These are phyloP conservation scores for Rotaria socialis DNA, from an alignment of 2,888 invertebrate species.

Conservation along the genomic window DNA sequence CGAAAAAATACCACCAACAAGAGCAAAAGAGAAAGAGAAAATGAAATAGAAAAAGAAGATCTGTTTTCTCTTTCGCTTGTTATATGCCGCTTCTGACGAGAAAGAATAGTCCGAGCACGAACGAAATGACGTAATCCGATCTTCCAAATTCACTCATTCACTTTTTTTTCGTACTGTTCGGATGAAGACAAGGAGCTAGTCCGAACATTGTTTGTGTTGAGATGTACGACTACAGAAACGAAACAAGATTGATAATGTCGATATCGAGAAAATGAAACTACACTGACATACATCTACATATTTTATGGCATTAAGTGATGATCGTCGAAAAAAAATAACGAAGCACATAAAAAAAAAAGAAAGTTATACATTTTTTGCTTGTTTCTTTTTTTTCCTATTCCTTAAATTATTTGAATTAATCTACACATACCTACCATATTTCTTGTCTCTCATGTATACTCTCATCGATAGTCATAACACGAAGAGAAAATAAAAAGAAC, in stretches of 20 bases:
- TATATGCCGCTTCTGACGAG: not conserved
- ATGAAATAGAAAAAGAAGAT: not conserved
- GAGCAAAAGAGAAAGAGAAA: not conserved
- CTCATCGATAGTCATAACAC: not conserved
- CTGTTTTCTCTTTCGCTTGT: not conserved
- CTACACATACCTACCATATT: not conserved
- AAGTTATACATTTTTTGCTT: not conserved
- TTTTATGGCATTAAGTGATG: not conserved
- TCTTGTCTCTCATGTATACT: not conserved
- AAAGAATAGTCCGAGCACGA: slow-evolving; percentile 16
- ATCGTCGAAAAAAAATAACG: not conserved
- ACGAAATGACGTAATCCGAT: slow-evolving; percentile 29
- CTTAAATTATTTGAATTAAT: not conserved
- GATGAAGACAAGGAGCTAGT: not conserved
- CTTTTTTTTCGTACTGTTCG: not conserved
- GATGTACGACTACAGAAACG: not conserved
- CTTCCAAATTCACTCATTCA: not conserved
- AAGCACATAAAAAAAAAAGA: not conserved
- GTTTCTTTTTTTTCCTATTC: not conserved
- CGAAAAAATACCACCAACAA: not conserved
- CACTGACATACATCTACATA: not conserved
- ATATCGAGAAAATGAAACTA: not conserved
- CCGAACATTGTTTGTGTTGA: not conserved
- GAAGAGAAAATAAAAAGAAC: not conserved
- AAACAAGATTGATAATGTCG: not conserved